These are phyloP conservation scores for Sardina pilchardus DNA, from an alignment of 2,113 vertebrate genomes.

Conservation along the genomic window DNA sequence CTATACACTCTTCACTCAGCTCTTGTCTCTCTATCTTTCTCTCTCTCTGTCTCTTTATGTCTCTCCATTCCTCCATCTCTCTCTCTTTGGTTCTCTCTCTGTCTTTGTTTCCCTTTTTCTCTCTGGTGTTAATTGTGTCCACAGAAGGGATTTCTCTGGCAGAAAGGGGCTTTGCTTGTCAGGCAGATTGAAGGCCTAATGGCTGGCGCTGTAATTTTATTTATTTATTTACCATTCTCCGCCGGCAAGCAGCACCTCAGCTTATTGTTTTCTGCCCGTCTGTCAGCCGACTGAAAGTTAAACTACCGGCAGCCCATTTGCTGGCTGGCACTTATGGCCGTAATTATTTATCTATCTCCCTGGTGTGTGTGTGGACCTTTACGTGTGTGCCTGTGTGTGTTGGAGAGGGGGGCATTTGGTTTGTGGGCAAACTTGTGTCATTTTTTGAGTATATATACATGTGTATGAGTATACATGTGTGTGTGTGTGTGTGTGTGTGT, in stretches of 20 bases:
- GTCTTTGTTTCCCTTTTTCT: neutral
- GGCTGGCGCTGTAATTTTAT: neutral
- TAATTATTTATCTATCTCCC: neutral
- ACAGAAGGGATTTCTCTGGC: constrained; percentile 13
- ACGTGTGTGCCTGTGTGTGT: neutral
- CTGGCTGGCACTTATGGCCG: neutral
- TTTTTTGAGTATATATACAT: too few relatives aligned
- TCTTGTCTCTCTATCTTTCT: neutral
- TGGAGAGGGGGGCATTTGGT: too few relatives aligned
- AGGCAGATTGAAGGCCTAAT: constrained; percentile 21
- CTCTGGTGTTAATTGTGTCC: constrained; percentile 13
- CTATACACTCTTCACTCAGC: neutral
- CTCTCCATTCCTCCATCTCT: neutral
- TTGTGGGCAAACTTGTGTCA: too few relatives aligned
- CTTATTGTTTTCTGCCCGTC: neutral
- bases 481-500: neutral
- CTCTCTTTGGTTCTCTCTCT: neutral
- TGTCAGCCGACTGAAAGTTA: neutral
- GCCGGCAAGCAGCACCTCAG: neutral
- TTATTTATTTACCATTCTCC: constrained; percentile 18
- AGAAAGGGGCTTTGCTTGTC: neutral
- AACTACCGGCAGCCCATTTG: neutral
- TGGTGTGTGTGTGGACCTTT: neutral
- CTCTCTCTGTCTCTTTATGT: neutral
- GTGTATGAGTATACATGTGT: neutral